Conservation (phyloP, 2,888 invertebrate species). For the Chrysomela aeneicollis region DNA sequence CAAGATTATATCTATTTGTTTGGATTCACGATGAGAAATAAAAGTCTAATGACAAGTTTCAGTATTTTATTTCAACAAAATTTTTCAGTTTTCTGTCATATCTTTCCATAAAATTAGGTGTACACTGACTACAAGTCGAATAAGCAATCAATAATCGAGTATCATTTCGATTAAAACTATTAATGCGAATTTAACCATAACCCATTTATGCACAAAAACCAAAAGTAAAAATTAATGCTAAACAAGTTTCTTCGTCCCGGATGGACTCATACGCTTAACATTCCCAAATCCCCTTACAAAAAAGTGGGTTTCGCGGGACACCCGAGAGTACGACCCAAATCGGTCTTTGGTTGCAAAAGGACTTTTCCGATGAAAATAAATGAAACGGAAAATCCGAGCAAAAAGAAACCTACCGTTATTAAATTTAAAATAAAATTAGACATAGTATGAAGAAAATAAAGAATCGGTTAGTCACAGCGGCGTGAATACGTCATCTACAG, state of each 20-base stretch:
- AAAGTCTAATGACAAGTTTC: too few species aligned
- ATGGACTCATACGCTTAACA: too few species aligned
- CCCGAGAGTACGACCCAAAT: too few species aligned
- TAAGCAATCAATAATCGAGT: constrained; percentile 6
- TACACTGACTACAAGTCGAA: constrained; percentile 10
- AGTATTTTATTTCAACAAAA: background rate
- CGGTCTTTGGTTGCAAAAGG: too few species aligned
- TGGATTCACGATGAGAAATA: too few species aligned
- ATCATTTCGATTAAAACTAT: background rate
- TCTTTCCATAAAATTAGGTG: background rate
- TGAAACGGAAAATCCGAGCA: constrained; percentile 24
- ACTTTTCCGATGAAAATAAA: too few species aligned
- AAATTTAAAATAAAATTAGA: constrained; percentile 36
- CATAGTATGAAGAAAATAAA: constrained; percentile 38
- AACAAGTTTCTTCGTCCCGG: constrained; percentile 16
- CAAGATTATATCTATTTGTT: too few species aligned
- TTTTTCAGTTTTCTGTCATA: background rate
- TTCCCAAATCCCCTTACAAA: too few species aligned
- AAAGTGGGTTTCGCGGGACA: too few species aligned
- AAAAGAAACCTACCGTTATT: constrained; percentile 18
- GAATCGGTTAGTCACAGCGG: constrained; percentile 46
- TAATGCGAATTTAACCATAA: constrained; percentile 30
- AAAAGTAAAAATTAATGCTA: constrained; percentile 27
- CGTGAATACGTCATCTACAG: constrained; percentile 50
- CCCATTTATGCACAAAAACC: constrained; percentile 24